Conservation (phyloP, 2,888 invertebrate genomes). For the Zele albiditarsus region DNA sequence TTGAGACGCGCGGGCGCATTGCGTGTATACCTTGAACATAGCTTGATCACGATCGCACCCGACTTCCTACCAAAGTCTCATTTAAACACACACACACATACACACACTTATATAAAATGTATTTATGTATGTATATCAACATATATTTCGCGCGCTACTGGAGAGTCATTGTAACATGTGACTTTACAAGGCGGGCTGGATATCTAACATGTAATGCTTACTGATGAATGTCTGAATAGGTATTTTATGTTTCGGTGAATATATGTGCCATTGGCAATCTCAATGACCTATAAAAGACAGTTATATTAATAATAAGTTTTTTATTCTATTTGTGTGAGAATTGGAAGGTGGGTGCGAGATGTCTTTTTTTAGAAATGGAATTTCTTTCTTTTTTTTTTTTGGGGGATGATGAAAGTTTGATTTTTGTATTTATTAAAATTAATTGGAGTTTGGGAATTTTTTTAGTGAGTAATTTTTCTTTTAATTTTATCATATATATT, state of each 20-base stretch:
- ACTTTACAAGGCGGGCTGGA: background rate
- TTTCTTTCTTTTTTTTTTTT: too few relatives aligned
- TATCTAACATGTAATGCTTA: background rate
- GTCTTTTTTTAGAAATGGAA: too few relatives aligned
- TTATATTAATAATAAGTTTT: too few relatives aligned
- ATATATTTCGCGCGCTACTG: conserved; percentile 20
- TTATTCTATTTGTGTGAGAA: too few relatives aligned
- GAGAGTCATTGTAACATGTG: conserved; percentile 23
- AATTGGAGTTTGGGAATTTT: too few relatives aligned
- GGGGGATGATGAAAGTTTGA: too few relatives aligned
- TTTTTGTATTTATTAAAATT: too few relatives aligned
- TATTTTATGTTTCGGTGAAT: background rate
- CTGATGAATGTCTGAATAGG: background rate
- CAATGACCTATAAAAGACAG: too few relatives aligned
- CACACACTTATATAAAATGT: conserved; percentile 29
- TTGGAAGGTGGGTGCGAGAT: too few relatives aligned
- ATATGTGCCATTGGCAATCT: too few relatives aligned
- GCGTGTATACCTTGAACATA: conserved; percentile 39
- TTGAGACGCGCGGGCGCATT: conserved; percentile 34
- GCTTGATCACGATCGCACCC: conserved; percentile 42
- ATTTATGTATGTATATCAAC: conserved; percentile 32
- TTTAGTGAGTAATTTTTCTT: too few relatives aligned
- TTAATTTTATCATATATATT: too few relatives aligned
- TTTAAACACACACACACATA: conserved; percentile 4
- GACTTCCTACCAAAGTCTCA: conserved; percentile 41